These are phyloP conservation scores for Tautogolabrus adspersus DNA, from an alignment of 2,113 vertebrate genomes.

Conservation along the genomic window DNA sequence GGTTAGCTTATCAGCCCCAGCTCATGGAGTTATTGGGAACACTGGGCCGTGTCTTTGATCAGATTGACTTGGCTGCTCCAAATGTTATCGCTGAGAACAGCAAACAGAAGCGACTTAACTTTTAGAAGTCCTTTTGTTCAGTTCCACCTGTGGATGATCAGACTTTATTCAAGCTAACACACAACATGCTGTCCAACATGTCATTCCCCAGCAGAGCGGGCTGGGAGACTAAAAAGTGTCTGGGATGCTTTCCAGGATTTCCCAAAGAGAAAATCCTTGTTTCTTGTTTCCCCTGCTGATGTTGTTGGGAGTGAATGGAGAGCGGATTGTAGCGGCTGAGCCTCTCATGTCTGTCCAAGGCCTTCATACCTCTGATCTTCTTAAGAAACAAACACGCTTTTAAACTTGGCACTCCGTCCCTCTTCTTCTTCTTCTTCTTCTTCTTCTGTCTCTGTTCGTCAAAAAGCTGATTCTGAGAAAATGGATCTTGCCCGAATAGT, in stretches of 20 bases:
- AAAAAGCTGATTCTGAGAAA: conserved; percentile 72
- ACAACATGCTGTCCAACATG: conserved; percentile 62
- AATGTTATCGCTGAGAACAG: conserved; percentile 25
- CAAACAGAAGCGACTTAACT: conserved; percentile 21
- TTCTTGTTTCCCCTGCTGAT: conserved; percentile 54
- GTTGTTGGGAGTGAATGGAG: conserved; percentile 75
- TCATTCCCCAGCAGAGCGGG: conserved; percentile 48
- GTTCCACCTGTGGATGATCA: conserved; percentile 61
- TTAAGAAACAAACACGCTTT: conserved; percentile 81
- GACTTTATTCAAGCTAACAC: conserved; percentile 42
- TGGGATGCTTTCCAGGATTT: conserved; percentile 77
- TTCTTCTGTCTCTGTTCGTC: conserved; percentile 40
- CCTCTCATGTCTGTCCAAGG: conserved; percentile 84
- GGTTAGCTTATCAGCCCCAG: conserved; percentile 40
- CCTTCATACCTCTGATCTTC: conserved; percentile 81
- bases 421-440: conserved; percentile 44
- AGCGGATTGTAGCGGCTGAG: conserved; percentile 76
- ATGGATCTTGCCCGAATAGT: conserved; percentile 54
- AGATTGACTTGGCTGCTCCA: conserved; percentile 32
- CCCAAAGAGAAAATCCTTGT: conserved; percentile 70
- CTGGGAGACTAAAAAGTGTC: conserved; percentile 60
- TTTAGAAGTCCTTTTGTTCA: conserved; percentile 18
- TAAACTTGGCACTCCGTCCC: conserved; percentile 69
- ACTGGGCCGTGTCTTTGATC: conserved; percentile 25
- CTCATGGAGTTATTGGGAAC: conserved; percentile 18